phyloP scores from a whole-genome alignment of 2,113 vertebrate species.

The Acinonyx jubatus region DNA sequence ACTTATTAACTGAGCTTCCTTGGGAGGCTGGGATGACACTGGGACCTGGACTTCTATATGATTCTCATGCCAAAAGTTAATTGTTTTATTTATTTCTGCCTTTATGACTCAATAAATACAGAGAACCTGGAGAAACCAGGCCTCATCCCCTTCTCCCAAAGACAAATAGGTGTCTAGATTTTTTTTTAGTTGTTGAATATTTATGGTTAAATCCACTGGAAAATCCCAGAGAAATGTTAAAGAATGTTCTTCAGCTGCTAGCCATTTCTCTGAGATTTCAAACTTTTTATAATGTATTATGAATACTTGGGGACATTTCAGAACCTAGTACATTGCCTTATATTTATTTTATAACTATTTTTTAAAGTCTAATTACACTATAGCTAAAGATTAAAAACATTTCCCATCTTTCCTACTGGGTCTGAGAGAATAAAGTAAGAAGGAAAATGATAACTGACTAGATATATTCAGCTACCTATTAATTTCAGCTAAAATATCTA shows the following conservation, averaged over 20 bases:
- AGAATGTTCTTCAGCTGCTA: constrained; percentile 54
- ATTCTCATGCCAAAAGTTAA: not conserved
- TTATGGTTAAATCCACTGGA: constrained; percentile 58
- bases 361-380: not conserved
- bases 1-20: not conserved
- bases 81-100: not conserved
- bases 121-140: not conserved
- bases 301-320: constrained; percentile 10
- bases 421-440: not conserved
- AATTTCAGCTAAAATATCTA: not conserved
- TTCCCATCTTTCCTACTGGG: not conserved
- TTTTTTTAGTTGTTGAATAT: constrained; percentile 57
- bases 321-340: not conserved
- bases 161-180: constrained; percentile 54
- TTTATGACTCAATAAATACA: constrained; percentile 27
- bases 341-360: constrained; percentile 22
- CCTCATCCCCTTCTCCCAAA: not conserved
- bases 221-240: constrained; percentile 67
- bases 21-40: not conserved
- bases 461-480: not conserved
- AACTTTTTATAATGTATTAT: constrained; percentile 18
- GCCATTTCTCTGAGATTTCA: constrained; percentile 32
- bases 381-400: not conserved
- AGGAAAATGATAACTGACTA: not conserved
- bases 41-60: not conserved